Evolutionary conservation across 2,113 vertebrate species (phyloP).

Genomic region (western clawed frog (Xenopus tropicalis)): DNA sequence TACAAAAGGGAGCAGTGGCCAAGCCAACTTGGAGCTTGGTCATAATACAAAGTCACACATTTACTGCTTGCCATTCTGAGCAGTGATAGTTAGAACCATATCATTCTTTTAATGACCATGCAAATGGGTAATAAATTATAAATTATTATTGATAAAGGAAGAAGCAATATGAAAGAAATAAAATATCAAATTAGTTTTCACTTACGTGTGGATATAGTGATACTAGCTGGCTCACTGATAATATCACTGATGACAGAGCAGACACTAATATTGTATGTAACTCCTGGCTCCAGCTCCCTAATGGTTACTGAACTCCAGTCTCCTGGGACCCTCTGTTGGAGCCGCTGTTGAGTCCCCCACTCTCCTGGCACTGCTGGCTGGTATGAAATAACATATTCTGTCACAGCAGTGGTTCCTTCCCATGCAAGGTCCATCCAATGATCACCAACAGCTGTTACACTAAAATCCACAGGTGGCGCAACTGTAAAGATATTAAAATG

Average conservation of each 20-base stretch:
- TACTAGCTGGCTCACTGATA: conserved; percentile 78
- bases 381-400: conserved; percentile 88
- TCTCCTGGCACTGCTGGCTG: conserved; percentile 72
- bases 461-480: conserved; percentile 82
- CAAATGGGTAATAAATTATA: too few relatives aligned
- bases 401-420: conserved; percentile 79
- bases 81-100: too few relatives aligned
- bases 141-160: too few relatives aligned
- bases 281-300: conserved; percentile 78
- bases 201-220: conserved; percentile 89
- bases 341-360: conserved; percentile 67
- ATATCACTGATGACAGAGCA: conserved; percentile 82
- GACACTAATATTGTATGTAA: conserved; percentile 90
- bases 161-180: too few relatives aligned
- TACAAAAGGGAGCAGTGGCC: too few relatives aligned
- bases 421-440: conserved; percentile 83
- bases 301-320: conserved; percentile 79
- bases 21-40: too few relatives aligned
- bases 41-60: too few relatives aligned
- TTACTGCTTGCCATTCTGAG: too few relatives aligned
- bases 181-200: too few relatives aligned
- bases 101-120: too few relatives aligned
- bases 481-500: conserved; percentile 63
- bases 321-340: conserved; percentile 84
- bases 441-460: conserved; percentile 77